Conservation (phyloP, 2,113 vertebrate genomes). For the Calypte anna region DNA sequence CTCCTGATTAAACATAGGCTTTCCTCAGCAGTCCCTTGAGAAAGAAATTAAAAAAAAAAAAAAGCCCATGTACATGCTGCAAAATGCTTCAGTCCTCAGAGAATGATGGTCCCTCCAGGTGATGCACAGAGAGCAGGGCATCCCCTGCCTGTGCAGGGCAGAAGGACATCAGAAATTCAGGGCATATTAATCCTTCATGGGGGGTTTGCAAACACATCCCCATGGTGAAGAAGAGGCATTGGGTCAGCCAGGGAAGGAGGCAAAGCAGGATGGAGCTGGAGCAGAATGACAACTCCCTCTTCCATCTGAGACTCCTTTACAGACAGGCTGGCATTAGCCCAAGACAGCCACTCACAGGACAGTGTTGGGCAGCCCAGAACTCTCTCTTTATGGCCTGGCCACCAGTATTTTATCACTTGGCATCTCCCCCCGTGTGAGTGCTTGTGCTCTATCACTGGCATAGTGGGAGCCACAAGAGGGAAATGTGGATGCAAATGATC, state of each 20-base stretch:
- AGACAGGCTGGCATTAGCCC: not conserved
- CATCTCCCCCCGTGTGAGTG: not conserved
- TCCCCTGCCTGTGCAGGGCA: too few relatives aligned
- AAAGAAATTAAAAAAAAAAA: too few relatives aligned
- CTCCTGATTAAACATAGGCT: not conserved
- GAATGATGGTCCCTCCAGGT: not conserved
- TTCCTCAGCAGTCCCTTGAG: not conserved
- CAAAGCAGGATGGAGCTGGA: not conserved
- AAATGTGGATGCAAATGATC: slow-evolving; percentile 31
- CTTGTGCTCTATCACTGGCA: not conserved
- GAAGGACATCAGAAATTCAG: not conserved
- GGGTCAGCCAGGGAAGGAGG: not conserved
- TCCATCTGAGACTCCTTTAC: not conserved
- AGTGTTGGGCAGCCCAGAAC: not conserved
- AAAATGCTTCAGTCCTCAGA: not conserved
- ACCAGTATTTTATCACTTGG: not conserved
- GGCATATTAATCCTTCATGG: not conserved
- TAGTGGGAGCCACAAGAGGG: not conserved
- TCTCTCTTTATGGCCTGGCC: not conserved
- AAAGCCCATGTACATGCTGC: not conserved
- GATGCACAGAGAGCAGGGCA: not conserved
- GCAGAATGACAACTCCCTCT: not conserved
- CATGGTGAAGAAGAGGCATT: not conserved
- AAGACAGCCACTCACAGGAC: not conserved
- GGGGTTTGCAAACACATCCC: not conserved